Evolutionary conservation across 2,797 vertebrate genomes (phyloP).

Genomic region (Tarsius wallacei): DNA sequence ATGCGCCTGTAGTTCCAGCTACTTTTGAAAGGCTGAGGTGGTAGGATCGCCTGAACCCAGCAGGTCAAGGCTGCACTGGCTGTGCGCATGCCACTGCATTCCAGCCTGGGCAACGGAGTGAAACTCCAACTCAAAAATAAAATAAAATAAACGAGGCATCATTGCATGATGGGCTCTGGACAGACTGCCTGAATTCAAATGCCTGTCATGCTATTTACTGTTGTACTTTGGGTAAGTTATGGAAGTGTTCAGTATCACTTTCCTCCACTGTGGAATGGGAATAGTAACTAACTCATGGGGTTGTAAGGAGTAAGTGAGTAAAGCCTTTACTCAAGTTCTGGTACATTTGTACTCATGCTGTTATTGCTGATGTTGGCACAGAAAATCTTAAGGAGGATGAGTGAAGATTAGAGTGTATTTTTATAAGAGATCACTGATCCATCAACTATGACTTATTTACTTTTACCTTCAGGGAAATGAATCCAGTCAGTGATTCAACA

Average conservation of each 20-base stretch:
- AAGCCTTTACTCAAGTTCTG: neutral
- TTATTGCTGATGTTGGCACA: neutral
- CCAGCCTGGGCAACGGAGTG: no score
- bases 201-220: neutral
- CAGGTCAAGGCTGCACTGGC: no score
- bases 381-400: neutral
- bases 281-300: neutral
- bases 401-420: neutral
- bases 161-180: neutral
- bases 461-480: constrained; percentile 11
- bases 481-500: neutral
- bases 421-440: neutral
- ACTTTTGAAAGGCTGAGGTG: no score
- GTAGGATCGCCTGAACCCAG: no score
- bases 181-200: neutral
- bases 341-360: neutral
- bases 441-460: neutral
- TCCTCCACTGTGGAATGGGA: neutral
- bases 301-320: neutral
- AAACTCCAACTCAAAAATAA: no score
- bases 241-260: neutral
- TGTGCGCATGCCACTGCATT: no score
- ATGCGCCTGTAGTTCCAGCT: no score
- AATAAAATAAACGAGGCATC: no score
- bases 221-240: neutral